Evolutionary conservation across 2,797 vertebrate genomes (phyloP).

Genomic region (Takifugu ocellatus): DNA sequence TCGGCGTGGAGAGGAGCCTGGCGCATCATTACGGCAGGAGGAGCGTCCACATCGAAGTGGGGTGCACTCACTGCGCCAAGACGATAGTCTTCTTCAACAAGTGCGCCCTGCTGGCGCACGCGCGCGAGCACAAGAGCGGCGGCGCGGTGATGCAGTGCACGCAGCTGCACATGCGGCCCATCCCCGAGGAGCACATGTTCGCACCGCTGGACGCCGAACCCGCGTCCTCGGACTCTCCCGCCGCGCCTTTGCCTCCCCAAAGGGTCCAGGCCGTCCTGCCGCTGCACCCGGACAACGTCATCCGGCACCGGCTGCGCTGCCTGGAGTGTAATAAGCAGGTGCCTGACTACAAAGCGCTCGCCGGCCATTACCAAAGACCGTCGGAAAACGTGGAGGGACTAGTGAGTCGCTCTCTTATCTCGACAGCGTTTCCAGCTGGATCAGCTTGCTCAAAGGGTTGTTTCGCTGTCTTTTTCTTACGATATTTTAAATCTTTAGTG

Average conservation of each 20-base stretch:
- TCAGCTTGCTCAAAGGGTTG: background rate
- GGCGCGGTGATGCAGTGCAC: constrained; percentile 96
- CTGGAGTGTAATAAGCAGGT: constrained; percentile 92
- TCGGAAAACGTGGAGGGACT: constrained; percentile 85
- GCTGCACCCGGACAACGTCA: constrained; percentile 83
- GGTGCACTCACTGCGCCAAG: constrained; percentile 89
- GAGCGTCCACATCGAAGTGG: constrained; percentile 93
- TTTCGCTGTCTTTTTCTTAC: background rate
- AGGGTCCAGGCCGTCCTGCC: constrained; percentile 82
- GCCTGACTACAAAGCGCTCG: constrained; percentile 83
- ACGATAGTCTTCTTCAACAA: constrained; percentile 93
- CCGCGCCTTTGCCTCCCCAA: constrained; percentile 25
- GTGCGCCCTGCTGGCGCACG: constrained; percentile 91
- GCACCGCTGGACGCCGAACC: constrained; percentile 60
- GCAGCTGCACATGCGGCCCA: constrained; percentile 92
- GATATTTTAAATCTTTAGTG: background rate
- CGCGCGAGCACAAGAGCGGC: constrained; percentile 90
- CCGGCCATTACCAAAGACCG: constrained; percentile 90
- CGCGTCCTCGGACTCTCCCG: constrained; percentile 10
- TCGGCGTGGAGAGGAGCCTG: constrained; percentile 91
- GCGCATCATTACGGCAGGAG: constrained; percentile 86
- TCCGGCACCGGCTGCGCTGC: constrained; percentile 84
- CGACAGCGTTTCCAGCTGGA: too few relatives aligned
- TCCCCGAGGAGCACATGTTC: constrained; percentile 90
- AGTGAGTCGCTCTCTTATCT: constrained; percentile 73